phyloP scores from a whole-genome alignment of 2,113 vertebrate genomes.

The Phaethon lepturus region DNA sequence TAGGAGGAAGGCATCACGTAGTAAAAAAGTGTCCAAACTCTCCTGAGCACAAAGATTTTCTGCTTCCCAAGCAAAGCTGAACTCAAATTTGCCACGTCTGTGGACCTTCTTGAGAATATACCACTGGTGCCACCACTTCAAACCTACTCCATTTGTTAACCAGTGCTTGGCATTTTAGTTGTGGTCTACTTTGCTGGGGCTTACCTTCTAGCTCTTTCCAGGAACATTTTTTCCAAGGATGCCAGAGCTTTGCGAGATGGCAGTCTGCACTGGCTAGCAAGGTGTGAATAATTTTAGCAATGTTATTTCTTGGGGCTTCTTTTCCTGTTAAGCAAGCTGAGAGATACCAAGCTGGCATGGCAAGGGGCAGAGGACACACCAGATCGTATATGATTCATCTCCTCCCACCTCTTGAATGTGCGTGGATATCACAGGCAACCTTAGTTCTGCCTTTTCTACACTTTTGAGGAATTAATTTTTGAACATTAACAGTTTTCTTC shows the following conservation, averaged over 20 bases:
- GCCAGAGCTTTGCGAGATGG: not conserved
- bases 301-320: not conserved
- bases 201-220: not conserved
- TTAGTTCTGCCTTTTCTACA: not conserved
- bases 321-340: not conserved
- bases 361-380: not conserved
- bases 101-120: not conserved
- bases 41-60: not conserved
- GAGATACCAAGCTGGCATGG: not conserved
- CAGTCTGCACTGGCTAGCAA: not conserved
- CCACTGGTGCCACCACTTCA: not conserved
- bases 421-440: not conserved
- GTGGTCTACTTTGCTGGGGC: not conserved
- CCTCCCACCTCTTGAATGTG: not conserved
- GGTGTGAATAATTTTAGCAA: not conserved
- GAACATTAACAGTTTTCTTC: not conserved
- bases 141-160: not conserved
- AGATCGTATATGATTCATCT: not conserved
- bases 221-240: accelerated
- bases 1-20: not conserved
- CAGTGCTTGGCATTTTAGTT: not conserved
- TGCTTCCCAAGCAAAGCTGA: not conserved
- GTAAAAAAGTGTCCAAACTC: not conserved
- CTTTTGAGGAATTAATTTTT: not conserved
- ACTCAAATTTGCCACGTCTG: not conserved